phyloP scores from a whole-genome alignment of 1,140 invertebrate genomes.

The Galendromus occidentalis region DNA sequence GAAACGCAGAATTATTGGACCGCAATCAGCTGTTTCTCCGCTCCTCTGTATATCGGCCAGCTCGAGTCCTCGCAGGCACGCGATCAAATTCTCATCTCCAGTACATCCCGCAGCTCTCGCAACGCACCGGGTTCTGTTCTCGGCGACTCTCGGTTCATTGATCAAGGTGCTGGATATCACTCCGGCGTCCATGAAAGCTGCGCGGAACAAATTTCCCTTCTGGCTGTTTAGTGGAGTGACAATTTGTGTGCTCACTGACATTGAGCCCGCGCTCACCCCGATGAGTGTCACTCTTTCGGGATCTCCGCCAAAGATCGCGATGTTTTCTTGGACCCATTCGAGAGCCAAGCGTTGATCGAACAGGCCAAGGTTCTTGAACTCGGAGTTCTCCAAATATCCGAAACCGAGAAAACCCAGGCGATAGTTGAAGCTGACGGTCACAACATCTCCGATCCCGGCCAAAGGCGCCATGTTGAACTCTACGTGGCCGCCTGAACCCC shows the following conservation, averaged over 20 bases:
- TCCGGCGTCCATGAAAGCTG: background rate
- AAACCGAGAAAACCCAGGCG: background rate
- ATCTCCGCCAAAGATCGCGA: conserved; percentile 72
- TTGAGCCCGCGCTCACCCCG: conserved; percentile 80
- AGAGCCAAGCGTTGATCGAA: conserved; percentile 82
- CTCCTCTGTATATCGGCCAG: background rate
- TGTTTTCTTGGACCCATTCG: conserved; percentile 81
- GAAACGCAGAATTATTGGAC: background rate
- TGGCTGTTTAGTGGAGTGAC: background rate
- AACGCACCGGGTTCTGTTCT: background rate
- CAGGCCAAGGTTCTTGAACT: conserved; percentile 35
- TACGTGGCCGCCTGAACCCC: background rate
- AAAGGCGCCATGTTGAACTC: background rate
- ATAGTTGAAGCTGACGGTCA: background rate
- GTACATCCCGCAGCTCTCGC: background rate
- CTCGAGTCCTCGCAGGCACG: background rate
- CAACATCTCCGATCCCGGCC: background rate
- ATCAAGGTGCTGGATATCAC: background rate
- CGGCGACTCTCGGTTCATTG: background rate
- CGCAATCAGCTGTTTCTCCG: background rate
- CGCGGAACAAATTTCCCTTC: background rate
- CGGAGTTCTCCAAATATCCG: background rate
- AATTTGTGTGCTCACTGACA: conserved; percentile 43
- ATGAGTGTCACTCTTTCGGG: conserved; percentile 69
- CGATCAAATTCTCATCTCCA: background rate